phyloP scores from a whole-genome alignment of 2,113 vertebrate species.

The Melospiza georgiana region DNA sequence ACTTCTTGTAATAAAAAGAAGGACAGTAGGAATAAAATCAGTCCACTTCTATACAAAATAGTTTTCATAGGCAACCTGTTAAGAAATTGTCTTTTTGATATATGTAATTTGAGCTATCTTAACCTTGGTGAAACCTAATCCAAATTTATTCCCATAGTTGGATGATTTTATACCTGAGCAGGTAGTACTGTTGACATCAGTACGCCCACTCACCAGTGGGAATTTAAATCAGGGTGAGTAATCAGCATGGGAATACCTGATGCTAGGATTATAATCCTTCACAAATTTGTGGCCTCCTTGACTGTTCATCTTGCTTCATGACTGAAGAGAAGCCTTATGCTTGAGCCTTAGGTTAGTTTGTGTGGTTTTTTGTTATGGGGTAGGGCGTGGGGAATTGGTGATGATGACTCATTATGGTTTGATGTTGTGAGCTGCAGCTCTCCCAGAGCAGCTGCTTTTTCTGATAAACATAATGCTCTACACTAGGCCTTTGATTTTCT shows the following conservation, averaged over 20 bases:
- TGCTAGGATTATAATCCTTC: neutral
- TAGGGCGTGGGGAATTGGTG: neutral
- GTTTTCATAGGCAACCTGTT: neutral
- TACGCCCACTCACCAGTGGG: neutral
- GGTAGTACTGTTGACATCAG: neutral
- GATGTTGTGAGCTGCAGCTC: neutral
- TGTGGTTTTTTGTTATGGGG: neutral
- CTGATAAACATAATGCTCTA: neutral
- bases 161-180: neutral
- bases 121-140: neutral
- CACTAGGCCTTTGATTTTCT: conserved; percentile 28
- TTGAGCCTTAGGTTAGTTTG: neutral
- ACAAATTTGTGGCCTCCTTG: neutral
- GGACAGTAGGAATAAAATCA: neutral
- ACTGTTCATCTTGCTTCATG: neutral
- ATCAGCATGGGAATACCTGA: neutral
- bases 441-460: conserved; percentile 39
- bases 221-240: neutral
- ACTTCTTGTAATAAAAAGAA: neutral
- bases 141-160: neutral
- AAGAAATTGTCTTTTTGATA: neutral
- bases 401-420: neutral
- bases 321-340: neutral
- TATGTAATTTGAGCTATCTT: neutral
- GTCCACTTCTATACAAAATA: neutral